Percentiles rank a stretch among this genome's conserved stretches.
These are phyloP conservation scores for Latrodectus hesperus DNA, from an alignment of 2,888 invertebrate genomes.

Conservation along the genomic window DNA sequence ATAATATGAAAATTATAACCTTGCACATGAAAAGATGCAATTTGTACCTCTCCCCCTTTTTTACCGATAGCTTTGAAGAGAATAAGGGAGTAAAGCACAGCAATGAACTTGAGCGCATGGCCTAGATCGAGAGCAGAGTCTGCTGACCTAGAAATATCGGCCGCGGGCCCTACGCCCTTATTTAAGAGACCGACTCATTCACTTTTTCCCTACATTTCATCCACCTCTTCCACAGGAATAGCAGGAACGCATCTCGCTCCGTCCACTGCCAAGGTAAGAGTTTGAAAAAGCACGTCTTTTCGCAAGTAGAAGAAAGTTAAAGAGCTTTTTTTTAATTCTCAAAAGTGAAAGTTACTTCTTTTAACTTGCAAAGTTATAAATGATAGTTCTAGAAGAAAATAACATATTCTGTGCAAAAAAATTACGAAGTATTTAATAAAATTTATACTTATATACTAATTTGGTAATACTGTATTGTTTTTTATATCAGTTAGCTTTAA, in stretches of 20 bases:
- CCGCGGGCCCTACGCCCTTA: constrained; percentile 51
- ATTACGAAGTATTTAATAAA: too few relatives aligned
- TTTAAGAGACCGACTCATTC: constrained; percentile 53
- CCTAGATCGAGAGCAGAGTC: constrained; percentile 62
- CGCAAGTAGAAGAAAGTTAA: background rate
- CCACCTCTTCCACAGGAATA: constrained; percentile 30
- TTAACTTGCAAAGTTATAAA: too few relatives aligned
- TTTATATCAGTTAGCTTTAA: too few relatives aligned
- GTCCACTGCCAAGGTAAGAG: constrained; percentile 17
- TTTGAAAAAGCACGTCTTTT: background rate
- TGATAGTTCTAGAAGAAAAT: too few relatives aligned
- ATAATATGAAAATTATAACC: too few relatives aligned
- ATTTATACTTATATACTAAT: too few relatives aligned
- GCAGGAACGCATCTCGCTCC: constrained; percentile 4
- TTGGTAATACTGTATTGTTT: too few relatives aligned
- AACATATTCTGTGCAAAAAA: too few relatives aligned
- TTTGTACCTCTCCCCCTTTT: constrained; percentile 20
- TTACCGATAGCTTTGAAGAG: background rate
- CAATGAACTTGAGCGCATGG: constrained; percentile 66
- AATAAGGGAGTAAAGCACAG: constrained; percentile 58
- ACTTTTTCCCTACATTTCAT: constrained; percentile 49
- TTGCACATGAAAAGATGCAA: background rate
- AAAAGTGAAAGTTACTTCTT: background rate
- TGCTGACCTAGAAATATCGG: constrained; percentile 65
- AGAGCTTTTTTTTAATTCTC: background rate